phyloP scores from a whole-genome alignment of 2,888 invertebrate species.

The Isoperla grammatica region DNA sequence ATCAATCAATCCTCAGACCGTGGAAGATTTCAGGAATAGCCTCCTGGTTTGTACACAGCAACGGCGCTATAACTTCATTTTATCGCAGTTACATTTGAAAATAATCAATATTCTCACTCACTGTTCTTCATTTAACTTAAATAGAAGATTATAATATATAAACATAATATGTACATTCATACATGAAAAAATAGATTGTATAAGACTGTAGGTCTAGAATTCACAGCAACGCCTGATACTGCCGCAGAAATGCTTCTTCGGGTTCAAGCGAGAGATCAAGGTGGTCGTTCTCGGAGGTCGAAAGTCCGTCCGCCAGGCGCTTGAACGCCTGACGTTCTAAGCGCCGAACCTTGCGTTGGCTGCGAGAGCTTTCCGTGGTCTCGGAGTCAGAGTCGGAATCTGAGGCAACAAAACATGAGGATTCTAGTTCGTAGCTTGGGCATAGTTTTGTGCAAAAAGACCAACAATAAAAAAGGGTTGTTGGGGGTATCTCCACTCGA shows the following conservation, averaged over 20 bases:
- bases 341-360: background rate
- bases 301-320: conserved; percentile 54
- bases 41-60: too few species aligned
- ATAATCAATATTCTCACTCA: too few species aligned
- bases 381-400: background rate
- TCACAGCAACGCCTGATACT: conserved; percentile 48
- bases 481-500: background rate
- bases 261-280: conserved; percentile 63
- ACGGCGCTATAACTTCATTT: too few species aligned
- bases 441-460: background rate
- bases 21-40: too few species aligned
- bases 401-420: background rate
- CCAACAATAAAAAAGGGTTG: background rate
- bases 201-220: too few species aligned
- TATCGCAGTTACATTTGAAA: too few species aligned
- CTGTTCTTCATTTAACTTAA: too few species aligned
- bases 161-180: too few species aligned
- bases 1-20: too few species aligned
- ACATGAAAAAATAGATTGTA: too few species aligned
- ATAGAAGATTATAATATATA: too few species aligned
- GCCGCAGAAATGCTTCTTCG: conserved; percentile 61
- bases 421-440: background rate
- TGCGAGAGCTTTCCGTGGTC: too few species aligned
- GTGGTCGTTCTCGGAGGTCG: conserved; percentile 62
- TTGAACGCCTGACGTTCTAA: conserved; percentile 52